Conservation (phyloP, 2,797 vertebrate species). For the Prunella strophiata region DNA sequence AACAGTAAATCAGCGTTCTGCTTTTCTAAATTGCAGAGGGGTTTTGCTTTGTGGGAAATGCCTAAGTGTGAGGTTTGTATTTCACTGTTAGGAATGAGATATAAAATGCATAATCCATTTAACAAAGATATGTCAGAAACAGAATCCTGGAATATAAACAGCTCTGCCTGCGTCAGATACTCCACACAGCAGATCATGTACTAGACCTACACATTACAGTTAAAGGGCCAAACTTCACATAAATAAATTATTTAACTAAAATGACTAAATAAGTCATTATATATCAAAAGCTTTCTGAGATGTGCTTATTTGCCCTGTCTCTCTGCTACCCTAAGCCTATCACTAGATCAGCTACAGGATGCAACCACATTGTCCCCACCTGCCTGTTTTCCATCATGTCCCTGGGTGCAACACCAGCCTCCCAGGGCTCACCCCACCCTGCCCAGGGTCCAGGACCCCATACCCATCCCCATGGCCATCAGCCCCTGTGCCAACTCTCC, state of each 20-base stretch:
- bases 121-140: conserved; percentile 18
- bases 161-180: neutral
- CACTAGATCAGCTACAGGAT: neutral
- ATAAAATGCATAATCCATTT: conserved; percentile 21
- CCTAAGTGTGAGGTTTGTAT: conserved; percentile 34
- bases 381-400: neutral
- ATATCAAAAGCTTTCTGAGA: conserved; percentile 6
- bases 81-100: conserved; percentile 32
- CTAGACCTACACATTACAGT: neutral
- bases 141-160: conserved; percentile 21
- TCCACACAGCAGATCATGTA: neutral
- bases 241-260: conserved; percentile 6
- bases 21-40: neutral
- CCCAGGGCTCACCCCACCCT: too few species aligned
- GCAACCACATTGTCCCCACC: neutral
- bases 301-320: neutral
- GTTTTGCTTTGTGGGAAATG: conserved; percentile 56
- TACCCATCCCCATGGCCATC: accelerated
- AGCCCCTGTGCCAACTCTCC: neutral
- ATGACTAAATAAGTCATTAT: neutral
- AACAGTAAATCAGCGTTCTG: conserved; percentile 47
- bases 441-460: neutral
- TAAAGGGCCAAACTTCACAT: neutral
- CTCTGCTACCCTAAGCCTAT: neutral
- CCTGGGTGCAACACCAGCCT: neutral